Conservation (phyloP, 2,888 invertebrate species). For the Sycophila texana region DNA sequence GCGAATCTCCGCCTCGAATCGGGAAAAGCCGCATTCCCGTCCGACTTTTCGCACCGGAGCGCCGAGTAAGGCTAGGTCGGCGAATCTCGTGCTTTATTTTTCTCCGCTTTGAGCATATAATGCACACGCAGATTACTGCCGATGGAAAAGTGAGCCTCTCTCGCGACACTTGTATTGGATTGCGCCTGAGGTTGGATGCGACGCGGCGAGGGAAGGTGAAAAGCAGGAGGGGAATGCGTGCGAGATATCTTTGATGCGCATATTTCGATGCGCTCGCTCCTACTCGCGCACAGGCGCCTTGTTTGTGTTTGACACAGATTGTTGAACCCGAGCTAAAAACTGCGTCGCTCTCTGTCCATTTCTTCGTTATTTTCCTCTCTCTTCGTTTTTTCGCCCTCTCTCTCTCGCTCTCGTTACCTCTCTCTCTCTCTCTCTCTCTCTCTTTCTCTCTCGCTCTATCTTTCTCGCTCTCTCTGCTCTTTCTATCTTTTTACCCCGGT, state of each 20-base stretch:
- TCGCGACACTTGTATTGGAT: neutral
- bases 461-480: slow-evolving; percentile 2
- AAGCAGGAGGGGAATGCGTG: slow-evolving; percentile 38
- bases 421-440: slow-evolving; percentile 11
- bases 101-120: neutral
- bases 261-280: slow-evolving; percentile 55
- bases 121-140: neutral
- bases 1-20: neutral
- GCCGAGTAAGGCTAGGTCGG: neutral
- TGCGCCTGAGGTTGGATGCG: neutral
- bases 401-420: slow-evolving; percentile 9
- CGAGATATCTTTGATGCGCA: slow-evolving; percentile 40
- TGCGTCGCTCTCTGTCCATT: slow-evolving; percentile 50
- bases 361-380: slow-evolving; percentile 50
- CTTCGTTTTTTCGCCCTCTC: slow-evolving; percentile 22
- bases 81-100: neutral
- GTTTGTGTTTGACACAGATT: slow-evolving; percentile 67
- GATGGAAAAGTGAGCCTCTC: slow-evolving; percentile 6
- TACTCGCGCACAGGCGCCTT: slow-evolving; percentile 54
- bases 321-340: slow-evolving; percentile 66
- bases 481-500: slow-evolving; percentile 9
- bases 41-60: neutral
- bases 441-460: neutral
- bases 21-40: neutral
- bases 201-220: slow-evolving; percentile 3